Evolutionary conservation across 2,797 vertebrate genomes (phyloP).

Genomic region (Lates japonicus): DNA sequence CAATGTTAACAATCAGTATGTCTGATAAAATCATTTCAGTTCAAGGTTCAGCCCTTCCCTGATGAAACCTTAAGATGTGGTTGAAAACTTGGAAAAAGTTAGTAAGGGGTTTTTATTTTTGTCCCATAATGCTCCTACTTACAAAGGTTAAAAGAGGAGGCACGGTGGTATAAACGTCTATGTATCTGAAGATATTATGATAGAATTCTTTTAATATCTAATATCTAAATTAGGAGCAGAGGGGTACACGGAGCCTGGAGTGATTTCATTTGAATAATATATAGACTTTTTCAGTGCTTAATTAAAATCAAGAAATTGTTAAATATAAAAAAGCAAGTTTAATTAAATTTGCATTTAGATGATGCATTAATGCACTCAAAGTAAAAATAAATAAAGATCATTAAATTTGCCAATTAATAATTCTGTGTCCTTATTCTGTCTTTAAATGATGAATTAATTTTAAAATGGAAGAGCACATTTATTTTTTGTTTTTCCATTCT

Average conservation of each 20-base stretch:
- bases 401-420: conserved; percentile 18
- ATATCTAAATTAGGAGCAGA: not conserved
- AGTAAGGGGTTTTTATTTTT: not conserved
- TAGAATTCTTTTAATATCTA: not conserved
- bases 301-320: conserved; percentile 7
- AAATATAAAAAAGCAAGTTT: conserved; percentile 9
- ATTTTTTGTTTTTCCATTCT: not conserved
- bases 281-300: not conserved
- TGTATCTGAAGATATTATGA: not conserved
- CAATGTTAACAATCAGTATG: too few species aligned
- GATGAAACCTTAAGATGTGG: not conserved
- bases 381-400: not conserved
- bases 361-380: conserved; percentile 4
- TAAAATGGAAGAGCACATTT: not conserved
- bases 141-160: not conserved
- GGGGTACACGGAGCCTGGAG: not conserved
- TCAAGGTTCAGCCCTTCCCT: not conserved
- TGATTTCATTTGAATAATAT: conserved; percentile 1
- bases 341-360: conserved; percentile 31
- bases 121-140: not conserved
- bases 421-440: not conserved
- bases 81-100: not conserved
- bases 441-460: conserved; percentile 8
- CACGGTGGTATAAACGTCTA: not conserved
- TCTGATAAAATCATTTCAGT: not conserved